Evolutionary conservation across 2,113 vertebrate genomes (phyloP).

Genomic region (Ictidomys tridecemlineatus): DNA sequence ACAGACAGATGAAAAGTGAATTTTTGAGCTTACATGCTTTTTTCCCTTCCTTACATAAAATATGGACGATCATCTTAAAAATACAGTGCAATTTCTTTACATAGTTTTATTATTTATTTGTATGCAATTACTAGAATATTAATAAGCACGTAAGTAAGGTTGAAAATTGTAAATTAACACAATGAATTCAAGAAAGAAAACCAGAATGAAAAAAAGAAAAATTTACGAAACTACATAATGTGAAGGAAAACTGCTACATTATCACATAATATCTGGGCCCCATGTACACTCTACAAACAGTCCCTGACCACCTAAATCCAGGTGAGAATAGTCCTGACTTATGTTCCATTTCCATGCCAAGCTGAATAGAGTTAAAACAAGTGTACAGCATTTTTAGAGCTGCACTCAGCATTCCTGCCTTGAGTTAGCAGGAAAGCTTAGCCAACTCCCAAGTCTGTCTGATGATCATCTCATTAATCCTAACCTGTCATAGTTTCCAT

Average conservation of each 20-base stretch:
- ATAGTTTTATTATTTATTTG: slow-evolving; percentile 56
- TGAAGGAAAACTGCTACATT: neutral
- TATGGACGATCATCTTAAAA: slow-evolving; percentile 48
- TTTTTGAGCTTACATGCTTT: slow-evolving; percentile 15
- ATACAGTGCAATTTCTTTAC: neutral
- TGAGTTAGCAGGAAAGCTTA: neutral
- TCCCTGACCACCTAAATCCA: neutral
- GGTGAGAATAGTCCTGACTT: neutral
- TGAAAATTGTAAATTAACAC: neutral
- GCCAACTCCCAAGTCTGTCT: neutral
- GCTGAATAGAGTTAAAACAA: neutral
- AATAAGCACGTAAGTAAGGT: neutral
- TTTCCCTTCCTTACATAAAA: slow-evolving; percentile 40
- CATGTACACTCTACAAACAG: neutral
- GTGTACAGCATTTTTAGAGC: neutral
- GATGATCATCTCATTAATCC: neutral
- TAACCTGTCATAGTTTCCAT: neutral
- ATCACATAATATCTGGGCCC: neutral
- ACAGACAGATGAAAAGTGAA: slow-evolving; percentile 21
- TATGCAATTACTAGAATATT: neutral
- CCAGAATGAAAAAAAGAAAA: neutral
- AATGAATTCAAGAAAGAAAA: neutral
- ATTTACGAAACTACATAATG: neutral
- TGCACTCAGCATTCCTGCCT: neutral
- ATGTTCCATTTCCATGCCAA: neutral